These are phyloP conservation scores for Zaprionus obscuricornis DNA, from an alignment of 2,888 invertebrate genomes.

Conservation along the genomic window DNA sequence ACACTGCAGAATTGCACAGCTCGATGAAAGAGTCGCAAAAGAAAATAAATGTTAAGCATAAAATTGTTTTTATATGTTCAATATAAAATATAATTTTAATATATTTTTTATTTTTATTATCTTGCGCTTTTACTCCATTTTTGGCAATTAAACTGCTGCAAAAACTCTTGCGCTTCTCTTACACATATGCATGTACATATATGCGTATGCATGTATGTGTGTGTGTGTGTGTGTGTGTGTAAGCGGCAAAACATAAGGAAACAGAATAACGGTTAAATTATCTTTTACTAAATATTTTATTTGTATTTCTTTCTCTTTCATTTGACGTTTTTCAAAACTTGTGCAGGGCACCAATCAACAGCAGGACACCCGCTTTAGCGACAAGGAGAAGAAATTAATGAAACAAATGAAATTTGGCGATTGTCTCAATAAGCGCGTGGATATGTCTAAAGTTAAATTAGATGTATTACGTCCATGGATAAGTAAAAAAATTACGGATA, in stretches of 20 bases:
- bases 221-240: too few relatives aligned
- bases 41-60: neutral
- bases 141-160: too few relatives aligned
- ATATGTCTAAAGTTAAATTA: slow-evolving; percentile 98
- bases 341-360: slow-evolving; percentile 98
- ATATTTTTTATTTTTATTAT: neutral
- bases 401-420: slow-evolving; percentile 99
- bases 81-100: too few relatives aligned
- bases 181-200: too few relatives aligned
- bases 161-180: too few relatives aligned
- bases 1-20: slow-evolving; percentile 30
- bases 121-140: neutral
- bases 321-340: neutral
- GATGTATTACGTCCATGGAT: slow-evolving; percentile 99
- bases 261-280: too few relatives aligned
- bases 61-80: slow-evolving; percentile 9
- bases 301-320: neutral
- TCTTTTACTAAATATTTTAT: neutral
- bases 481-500: slow-evolving; percentile 96
- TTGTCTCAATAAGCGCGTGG: slow-evolving; percentile 96
- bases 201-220: too few relatives aligned
- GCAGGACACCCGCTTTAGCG: slow-evolving; percentile 99
- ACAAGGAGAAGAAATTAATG: slow-evolving; percentile 99
- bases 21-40: slow-evolving; percentile 11
- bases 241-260: too few relatives aligned